A percentile compares a stretch with the other conserved stretches of the same genome.
These are phyloP conservation scores for Bothrops alternatus DNA, from an alignment of 2,797 vertebrate genomes.

Conservation along the genomic window DNA sequence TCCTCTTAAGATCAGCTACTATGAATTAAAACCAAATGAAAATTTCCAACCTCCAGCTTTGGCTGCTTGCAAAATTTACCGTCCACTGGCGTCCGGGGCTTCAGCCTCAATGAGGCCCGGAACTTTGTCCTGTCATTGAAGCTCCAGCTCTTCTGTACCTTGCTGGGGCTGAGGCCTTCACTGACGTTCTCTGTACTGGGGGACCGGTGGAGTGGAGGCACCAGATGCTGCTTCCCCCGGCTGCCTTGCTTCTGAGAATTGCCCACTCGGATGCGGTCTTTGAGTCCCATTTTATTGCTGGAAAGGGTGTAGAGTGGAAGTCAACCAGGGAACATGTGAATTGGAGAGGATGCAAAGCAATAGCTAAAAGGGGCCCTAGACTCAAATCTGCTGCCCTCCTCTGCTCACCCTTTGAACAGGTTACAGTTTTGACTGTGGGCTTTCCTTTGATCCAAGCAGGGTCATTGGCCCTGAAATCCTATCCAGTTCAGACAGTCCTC, in stretches of 20 bases:
- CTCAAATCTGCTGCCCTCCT: not conserved
- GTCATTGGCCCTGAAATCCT: not conserved
- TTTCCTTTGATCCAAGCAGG: no score
- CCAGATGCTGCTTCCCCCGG: conserved; percentile 80
- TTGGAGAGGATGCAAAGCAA: not conserved
- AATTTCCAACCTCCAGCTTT: not conserved
- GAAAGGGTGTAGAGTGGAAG: not conserved
- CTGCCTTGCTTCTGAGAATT: conserved; percentile 82
- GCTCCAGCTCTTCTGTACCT: conserved; percentile 98
- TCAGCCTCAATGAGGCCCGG: conserved; percentile 92
- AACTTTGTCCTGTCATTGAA: conserved; percentile 95
- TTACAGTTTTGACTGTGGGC: not conserved
- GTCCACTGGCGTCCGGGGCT: conserved; percentile 79
- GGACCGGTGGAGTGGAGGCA: conserved; percentile 75
- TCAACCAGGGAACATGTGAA: not conserved
- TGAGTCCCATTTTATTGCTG: conserved; percentile 87
- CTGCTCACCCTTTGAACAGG: not conserved
- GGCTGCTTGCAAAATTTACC: conserved; percentile 64
- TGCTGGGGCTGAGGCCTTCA: conserved; percentile 84
- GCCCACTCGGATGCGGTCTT: conserved; percentile 91
- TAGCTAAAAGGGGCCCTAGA: not conserved
- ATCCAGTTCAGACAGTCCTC: not conserved
- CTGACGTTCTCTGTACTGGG: conserved; percentile 87
- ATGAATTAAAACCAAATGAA: not conserved
- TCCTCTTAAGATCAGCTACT: not conserved